These are phyloP conservation scores for Tachysurus vachellii DNA, from an alignment of 2,113 vertebrate genomes.

Conservation along the genomic window DNA sequence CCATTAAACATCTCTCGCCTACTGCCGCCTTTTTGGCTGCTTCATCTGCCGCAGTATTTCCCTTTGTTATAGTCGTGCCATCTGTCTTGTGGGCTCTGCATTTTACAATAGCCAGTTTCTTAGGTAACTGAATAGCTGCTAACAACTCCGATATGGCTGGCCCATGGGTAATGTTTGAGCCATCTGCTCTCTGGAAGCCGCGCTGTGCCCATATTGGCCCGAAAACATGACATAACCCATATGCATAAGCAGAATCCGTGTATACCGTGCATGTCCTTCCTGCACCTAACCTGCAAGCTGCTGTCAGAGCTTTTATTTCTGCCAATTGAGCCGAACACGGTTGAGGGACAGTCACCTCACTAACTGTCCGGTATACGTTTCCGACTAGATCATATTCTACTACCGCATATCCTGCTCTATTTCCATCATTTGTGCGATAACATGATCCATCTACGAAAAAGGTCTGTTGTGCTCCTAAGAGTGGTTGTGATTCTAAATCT, in stretches of 20 bases:
- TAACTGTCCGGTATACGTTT: not conserved
- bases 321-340: no score
- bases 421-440: no score
- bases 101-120: not conserved
- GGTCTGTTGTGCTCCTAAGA: no score
- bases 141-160: no score
- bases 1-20: not conserved
- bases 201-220: not conserved
- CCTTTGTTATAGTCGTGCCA: fast-evolving
- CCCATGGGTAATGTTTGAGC: no score
- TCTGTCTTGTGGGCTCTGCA: not conserved
- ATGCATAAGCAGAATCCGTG: not conserved
- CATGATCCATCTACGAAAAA: no score
- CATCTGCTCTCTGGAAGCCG: not conserved
- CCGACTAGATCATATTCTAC: not conserved
- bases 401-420: no score
- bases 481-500: not conserved
- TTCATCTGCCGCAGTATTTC: not conserved
- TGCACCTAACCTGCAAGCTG: not conserved
- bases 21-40: not conserved
- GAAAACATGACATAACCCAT: not conserved
- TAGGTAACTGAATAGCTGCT: no score
- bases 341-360: no score
- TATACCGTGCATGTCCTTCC: not conserved
- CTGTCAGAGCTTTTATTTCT: no score